Conservation (phyloP, 2,113 vertebrate genomes). For the Caretta caretta region DNA sequence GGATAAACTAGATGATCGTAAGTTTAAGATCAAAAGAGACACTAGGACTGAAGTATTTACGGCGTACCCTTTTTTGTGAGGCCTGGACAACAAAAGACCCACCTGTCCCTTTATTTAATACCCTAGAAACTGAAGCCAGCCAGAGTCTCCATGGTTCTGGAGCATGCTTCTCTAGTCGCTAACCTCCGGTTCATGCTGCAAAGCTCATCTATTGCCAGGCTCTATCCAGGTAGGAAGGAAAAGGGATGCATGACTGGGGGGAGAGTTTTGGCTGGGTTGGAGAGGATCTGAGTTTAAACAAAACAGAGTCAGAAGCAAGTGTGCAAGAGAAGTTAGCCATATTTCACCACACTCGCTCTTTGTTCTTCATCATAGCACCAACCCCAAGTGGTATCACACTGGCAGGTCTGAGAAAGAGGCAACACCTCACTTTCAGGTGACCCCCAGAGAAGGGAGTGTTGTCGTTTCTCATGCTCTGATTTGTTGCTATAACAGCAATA, state of each 20-base stretch:
- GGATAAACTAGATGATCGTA: not conserved
- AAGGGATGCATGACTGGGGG: not conserved
- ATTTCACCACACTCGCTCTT: not conserved
- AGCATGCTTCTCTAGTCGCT: not conserved
- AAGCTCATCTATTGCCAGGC: not conserved
- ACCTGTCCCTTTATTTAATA: not conserved
- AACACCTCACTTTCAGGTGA: not conserved
- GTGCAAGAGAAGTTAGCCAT: accelerated
- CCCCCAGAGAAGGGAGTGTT: not conserved
- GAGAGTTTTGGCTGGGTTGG: not conserved
- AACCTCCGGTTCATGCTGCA: not conserved
- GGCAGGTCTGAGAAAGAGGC: not conserved
- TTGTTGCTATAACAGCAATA: constrained; percentile 18
- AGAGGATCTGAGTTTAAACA: not conserved
- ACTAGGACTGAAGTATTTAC: not conserved
- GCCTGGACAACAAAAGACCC: not conserved
- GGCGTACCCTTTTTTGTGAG: not conserved
- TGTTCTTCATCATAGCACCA: not conserved
- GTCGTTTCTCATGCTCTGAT: not conserved
- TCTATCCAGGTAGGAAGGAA: not conserved
- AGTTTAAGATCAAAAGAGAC: not conserved
- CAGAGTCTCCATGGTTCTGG: not conserved
- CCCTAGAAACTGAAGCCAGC: not conserved
- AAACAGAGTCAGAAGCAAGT: not conserved
- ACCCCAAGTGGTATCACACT: not conserved